Percentiles rank a stretch among this genome's conserved stretches.
phyloP scores from a whole-genome alignment of 2,888 invertebrate species.

The Cistogaster globosa region DNA sequence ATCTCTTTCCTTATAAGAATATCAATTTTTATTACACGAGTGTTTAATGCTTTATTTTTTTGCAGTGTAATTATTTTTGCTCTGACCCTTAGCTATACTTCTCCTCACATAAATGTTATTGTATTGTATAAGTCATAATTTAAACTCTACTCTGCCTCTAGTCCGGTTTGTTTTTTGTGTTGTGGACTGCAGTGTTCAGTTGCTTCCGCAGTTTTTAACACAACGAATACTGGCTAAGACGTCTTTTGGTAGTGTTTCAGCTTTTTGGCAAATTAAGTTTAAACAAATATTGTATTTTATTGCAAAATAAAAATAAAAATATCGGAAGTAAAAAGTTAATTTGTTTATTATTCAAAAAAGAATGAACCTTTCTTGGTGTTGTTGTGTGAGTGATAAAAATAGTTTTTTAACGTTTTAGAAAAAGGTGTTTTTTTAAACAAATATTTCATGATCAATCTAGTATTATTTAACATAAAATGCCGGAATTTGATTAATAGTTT shows the following conservation, averaged over 20 bases:
- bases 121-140: constrained; percentile 26
- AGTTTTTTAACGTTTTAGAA: too few species aligned
- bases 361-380: too few species aligned
- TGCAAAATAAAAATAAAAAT: constrained; percentile 1
- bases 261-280: constrained; percentile 30
- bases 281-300: constrained; percentile 1
- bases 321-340: constrained; percentile 3
- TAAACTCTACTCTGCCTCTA: constrained; percentile 58
- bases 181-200: constrained; percentile 35
- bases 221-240: constrained; percentile 72
- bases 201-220: constrained; percentile 74
- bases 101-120: constrained; percentile 25
- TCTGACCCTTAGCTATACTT: constrained; percentile 20
- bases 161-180: constrained; percentile 63
- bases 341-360: not conserved
- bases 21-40: too few species aligned
- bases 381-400: too few species aligned
- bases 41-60: too few species aligned
- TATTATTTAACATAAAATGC: too few species aligned
- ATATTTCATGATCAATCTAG: too few species aligned
- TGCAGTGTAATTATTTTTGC: not conserved
- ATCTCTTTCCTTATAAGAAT: too few species aligned
- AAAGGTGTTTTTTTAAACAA: too few species aligned
- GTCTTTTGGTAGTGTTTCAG: constrained; percentile 14
- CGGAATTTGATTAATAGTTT: too few species aligned